These are phyloP conservation scores for Agrotis puta DNA, from an alignment of 2,888 invertebrate species.

Conservation along the genomic window DNA sequence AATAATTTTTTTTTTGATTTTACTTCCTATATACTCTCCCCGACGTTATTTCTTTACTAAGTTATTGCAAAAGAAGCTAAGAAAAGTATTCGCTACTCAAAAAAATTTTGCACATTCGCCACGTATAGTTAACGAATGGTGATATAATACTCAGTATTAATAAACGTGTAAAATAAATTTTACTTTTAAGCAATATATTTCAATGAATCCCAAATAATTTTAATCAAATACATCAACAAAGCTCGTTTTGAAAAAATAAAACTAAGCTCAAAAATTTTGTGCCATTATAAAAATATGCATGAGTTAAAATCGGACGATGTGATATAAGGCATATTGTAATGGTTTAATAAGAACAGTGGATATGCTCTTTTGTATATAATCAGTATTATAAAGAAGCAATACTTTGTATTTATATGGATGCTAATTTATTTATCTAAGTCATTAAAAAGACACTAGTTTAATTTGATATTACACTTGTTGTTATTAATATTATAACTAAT, in stretches of 20 bases:
- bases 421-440: conserved; percentile 18
- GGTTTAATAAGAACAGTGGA: conserved; percentile 34
- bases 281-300: conserved; percentile 51
- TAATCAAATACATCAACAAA: conserved; percentile 35
- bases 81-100: conserved; percentile 72
- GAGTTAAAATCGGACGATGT: conserved; percentile 28
- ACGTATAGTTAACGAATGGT: conserved; percentile 67
- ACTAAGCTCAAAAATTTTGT: conserved; percentile 65
- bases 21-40: neutral
- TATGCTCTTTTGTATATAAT: conserved; percentile 55
- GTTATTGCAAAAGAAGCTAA: conserved; percentile 70
- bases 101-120: conserved; percentile 67
- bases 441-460: conserved; percentile 5
- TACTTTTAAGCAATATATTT: conserved; percentile 61
- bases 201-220: conserved; percentile 48
- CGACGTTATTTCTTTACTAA: conserved; percentile 14
- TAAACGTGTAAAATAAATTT: conserved; percentile 76
- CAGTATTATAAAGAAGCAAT: conserved; percentile 62
- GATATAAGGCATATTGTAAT: conserved; percentile 33
- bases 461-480: conserved; percentile 6
- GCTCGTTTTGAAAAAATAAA: conserved; percentile 49
- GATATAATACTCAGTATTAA: conserved; percentile 82
- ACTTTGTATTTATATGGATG: conserved; percentile 31
- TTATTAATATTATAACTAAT: conserved; percentile 5
- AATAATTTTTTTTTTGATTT: neutral